These are phyloP conservation scores for Stegana nigrithorax DNA, from an alignment of 2,888 invertebrate species.

Conservation along the genomic window DNA sequence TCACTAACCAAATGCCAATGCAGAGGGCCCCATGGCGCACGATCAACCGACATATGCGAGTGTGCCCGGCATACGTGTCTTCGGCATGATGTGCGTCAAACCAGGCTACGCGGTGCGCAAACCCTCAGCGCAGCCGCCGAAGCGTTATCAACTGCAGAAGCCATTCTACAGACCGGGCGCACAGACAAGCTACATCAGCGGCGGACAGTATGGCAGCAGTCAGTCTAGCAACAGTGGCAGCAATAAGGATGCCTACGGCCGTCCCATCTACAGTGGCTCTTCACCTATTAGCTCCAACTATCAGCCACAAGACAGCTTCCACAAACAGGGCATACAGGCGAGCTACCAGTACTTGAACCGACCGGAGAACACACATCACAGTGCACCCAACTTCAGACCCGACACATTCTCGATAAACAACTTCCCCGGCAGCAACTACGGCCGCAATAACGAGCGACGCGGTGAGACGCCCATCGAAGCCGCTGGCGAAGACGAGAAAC, in stretches of 20 bases:
- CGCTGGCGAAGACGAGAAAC: slow-evolving; percentile 38
- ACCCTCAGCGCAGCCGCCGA: slow-evolving; percentile 66
- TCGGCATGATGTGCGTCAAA: slow-evolving; percentile 92
- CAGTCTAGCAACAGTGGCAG: neutral
- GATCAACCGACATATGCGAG: slow-evolving; percentile 94
- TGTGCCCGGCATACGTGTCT: slow-evolving; percentile 92
- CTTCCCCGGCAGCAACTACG: slow-evolving; percentile 64
- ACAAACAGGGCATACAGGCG: slow-evolving; percentile 45
- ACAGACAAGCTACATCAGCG: slow-evolving; percentile 43
- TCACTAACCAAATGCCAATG: too few relatives aligned
- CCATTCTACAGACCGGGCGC: slow-evolving; percentile 63
- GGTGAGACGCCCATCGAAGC: slow-evolving; percentile 64
- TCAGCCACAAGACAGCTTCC: slow-evolving; percentile 60
- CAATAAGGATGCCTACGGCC: slow-evolving; percentile 53
- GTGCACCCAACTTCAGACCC: slow-evolving; percentile 57
- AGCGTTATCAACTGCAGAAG: slow-evolving; percentile 66
- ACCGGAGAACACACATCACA: slow-evolving; percentile 62
- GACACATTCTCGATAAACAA: slow-evolving; percentile 60
- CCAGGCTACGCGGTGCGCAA: slow-evolving; percentile 69
- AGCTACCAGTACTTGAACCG: slow-evolving; percentile 67
- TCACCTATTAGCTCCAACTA: slow-evolving; percentile 56
- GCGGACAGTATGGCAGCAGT: slow-evolving; percentile 20
- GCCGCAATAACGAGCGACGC: slow-evolving; percentile 65
- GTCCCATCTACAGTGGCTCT: slow-evolving; percentile 46
- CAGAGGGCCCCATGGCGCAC: slow-evolving; percentile 94